Evolutionary conservation across 2,113 vertebrate genomes (phyloP), one percentile per base, ranked within the genome.

Genomic region (Peucedramus taeniatus): DNA sequence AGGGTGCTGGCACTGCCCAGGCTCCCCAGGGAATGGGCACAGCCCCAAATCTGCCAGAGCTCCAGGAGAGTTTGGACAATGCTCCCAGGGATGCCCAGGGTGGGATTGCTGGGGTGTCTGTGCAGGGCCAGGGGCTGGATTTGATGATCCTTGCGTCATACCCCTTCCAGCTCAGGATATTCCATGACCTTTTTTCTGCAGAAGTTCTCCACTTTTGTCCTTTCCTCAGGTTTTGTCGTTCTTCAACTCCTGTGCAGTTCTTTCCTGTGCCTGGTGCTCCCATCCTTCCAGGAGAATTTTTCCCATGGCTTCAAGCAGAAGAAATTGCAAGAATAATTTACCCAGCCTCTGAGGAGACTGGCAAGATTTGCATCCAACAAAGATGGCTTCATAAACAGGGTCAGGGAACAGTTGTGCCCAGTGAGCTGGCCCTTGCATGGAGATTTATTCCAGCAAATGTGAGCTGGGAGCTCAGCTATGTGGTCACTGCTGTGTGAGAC

Each of bases 11-110:
- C 33, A 68, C n/a, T 82, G 53, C 11, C 10, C n/a, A 75, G 31
- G 13, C 9, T 82, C 53, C 15, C 13, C 20, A 68, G 24, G 50
- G 39, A 39, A 39, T 47, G n/a, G 17, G 7, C 47, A 31, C 11
- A 0, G n/a, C n/a, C 30, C 4, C 1, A 0, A 60, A 3, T 1
- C 26, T 83, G n/a, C 13, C 87, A 74, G 45, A n/a, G 37, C 26
- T 69, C 54, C 30, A 61, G 30, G 6, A 35, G 30, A 0, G 2
- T 42, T 83, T 76, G 63, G n/a, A 49, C 17, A 61, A 0, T 0
- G 0, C 2, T 35, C 2, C 3, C 21, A 72, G 50, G 35, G 6
- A 30, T 50, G 24, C 24, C 3, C 59, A 82, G 13, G 4, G 7
- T 61, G 30, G 26, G n/a, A 22, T 69, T 68, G 3, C 19, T 54